Conservation (phyloP, 2,797 vertebrate genomes). For the Garrulus glandarius region DNA sequence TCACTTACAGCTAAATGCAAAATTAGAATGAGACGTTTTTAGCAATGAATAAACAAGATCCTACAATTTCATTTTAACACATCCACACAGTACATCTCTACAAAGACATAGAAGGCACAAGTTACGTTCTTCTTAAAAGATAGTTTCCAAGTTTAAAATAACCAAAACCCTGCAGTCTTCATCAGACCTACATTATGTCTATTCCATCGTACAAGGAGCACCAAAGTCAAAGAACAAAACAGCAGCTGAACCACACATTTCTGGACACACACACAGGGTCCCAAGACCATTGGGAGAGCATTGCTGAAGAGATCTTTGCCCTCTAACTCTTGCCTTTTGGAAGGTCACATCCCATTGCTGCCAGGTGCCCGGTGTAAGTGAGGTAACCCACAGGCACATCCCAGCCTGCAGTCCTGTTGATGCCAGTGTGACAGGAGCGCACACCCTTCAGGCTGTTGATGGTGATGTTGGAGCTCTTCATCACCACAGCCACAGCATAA, state of each 20-base stretch:
- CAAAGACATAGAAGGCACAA: neutral
- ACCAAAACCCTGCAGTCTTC: neutral
- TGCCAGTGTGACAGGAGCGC: slow-evolving; percentile 90
- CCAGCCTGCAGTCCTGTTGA: slow-evolving; percentile 89
- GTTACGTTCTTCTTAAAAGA: neutral
- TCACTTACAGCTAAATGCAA: slow-evolving; percentile 80
- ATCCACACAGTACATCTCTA: neutral
- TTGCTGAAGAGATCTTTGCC: neutral
- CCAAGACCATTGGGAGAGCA: neutral
- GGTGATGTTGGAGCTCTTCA: slow-evolving; percentile 76
- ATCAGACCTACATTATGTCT: neutral
- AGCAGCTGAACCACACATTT: neutral
- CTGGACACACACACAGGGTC: neutral
- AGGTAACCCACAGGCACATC: slow-evolving; percentile 89
- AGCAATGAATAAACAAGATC: neutral
- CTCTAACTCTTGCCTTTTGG: slow-evolving; percentile 73
- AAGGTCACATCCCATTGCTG: slow-evolving; percentile 86
- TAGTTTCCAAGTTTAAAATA: neutral
- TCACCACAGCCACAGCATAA: slow-evolving; percentile 90
- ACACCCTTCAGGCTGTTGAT: slow-evolving; percentile 81
- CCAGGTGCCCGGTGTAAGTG: slow-evolving; percentile 84
- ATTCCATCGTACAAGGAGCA: neutral
- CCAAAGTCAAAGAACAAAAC: neutral
- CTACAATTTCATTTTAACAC: neutral
- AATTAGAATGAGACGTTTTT: neutral